These are phyloP conservation scores for Oryctes rhinoceros DNA, from an alignment of 1,140 invertebrate species.

Conservation along the genomic window DNA sequence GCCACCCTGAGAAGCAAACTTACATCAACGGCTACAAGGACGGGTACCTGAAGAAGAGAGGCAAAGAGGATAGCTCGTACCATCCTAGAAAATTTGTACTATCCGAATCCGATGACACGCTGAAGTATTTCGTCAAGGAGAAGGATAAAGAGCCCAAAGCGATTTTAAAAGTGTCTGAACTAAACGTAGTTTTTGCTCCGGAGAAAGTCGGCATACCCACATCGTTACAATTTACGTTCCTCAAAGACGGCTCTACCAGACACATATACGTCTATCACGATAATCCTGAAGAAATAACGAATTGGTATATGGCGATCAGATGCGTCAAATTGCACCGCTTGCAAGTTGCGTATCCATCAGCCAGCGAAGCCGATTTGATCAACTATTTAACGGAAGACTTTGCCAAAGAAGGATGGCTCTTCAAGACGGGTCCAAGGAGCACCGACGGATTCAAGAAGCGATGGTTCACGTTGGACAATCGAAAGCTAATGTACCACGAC, in stretches of 20 bases:
- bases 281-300: constrained; percentile 82
- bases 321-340: constrained; percentile 84
- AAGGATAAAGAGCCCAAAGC: constrained; percentile 82
- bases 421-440: constrained; percentile 84
- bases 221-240: constrained; percentile 83
- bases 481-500: constrained; percentile 92
- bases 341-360: constrained; percentile 84
- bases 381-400: constrained; percentile 82
- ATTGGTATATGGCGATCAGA: constrained; percentile 90
- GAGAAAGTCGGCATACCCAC: constrained; percentile 83
- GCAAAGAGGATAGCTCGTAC: constrained; percentile 85
- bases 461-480: constrained; percentile 89
- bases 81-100: constrained; percentile 85
- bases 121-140: constrained; percentile 89
- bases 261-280: constrained; percentile 90
- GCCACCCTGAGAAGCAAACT: constrained; percentile 75
- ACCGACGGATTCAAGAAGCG: constrained; percentile 83
- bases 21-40: constrained; percentile 84
- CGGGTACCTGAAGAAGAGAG: constrained; percentile 88
- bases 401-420: constrained; percentile 85
- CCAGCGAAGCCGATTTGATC: constrained; percentile 78
- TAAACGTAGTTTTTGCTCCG: constrained; percentile 87
- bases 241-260: constrained; percentile 82
- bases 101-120: constrained; percentile 78
- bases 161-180: constrained; percentile 78